Conservation (phyloP, 2,888 invertebrate genomes). For the Seira musarum region DNA sequence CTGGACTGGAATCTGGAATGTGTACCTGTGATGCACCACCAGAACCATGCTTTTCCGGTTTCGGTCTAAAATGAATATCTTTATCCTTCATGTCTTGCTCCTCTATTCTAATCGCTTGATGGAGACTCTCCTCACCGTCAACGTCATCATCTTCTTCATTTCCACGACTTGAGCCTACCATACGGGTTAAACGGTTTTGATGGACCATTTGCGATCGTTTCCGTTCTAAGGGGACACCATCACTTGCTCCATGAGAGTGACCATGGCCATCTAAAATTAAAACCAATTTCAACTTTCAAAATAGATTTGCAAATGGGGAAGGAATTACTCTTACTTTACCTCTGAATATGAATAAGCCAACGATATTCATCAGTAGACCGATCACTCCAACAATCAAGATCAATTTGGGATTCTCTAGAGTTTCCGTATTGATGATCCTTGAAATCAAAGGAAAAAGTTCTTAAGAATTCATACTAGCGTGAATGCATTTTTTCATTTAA, state of each 20-base stretch:
- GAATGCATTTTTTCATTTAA: too few relatives aligned
- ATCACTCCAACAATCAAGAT: conserved; percentile 90
- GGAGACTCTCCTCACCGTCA: not conserved
- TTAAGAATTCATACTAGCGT: not conserved
- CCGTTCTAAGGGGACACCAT: not conserved
- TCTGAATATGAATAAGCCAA: conserved; percentile 93
- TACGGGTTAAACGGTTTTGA: conserved; percentile 38
- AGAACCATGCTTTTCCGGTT: conserved; percentile 5
- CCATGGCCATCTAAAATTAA: conserved; percentile 10
- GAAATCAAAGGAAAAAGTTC: not conserved
- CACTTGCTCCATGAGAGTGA: conserved; percentile 4
- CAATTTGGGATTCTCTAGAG: conserved; percentile 86
- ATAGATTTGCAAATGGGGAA: not conserved
- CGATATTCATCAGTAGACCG: conserved; percentile 91
- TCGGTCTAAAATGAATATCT: too few relatives aligned
- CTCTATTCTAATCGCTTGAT: not conserved
- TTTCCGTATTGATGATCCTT: conserved; percentile 84
- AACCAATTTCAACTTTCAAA: not conserved
- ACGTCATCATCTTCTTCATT: not conserved
- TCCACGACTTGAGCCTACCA: conserved; percentile 29
- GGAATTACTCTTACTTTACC: conserved; percentile 72
- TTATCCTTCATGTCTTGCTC: too few relatives aligned
- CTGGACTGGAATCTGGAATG: too few relatives aligned
- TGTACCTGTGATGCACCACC: too few relatives aligned
- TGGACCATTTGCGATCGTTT: not conserved